These are phyloP conservation scores for Hirundichthys speculiger DNA, from an alignment of 2,113 vertebrate species.

Conservation along the genomic window DNA sequence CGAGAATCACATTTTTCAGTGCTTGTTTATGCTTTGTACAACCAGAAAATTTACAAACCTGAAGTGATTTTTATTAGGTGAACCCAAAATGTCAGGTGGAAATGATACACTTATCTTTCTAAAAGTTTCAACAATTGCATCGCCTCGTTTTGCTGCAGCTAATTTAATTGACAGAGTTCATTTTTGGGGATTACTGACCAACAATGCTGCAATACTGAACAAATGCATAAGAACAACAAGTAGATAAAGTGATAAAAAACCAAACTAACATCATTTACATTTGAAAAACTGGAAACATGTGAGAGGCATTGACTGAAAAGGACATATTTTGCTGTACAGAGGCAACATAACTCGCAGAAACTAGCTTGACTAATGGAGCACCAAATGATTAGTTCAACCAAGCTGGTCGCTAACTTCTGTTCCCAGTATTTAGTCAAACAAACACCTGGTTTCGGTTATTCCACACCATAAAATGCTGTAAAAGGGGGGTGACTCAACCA, in stretches of 20 bases:
- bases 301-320: conserved; percentile 16
- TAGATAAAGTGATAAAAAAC: conserved; percentile 10
- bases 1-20: conserved; percentile 47
- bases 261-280: conserved; percentile 24
- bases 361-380: conserved; percentile 25
- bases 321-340: conserved; percentile 31
- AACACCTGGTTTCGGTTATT: conserved; percentile 75
- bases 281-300: conserved; percentile 26
- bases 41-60: conserved; percentile 57
- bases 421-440: conserved; percentile 64
- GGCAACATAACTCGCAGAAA: conserved; percentile 22
- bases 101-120: not conserved
- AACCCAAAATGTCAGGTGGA: conserved; percentile 4
- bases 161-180: not conserved
- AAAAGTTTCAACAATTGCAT: too few species aligned
- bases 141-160: not conserved
- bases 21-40: conserved; percentile 55
- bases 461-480: conserved; percentile 69
- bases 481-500: conserved; percentile 54
- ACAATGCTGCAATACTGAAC: conserved; percentile 6
- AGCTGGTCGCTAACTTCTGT: conserved; percentile 59
- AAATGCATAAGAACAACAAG: not conserved
- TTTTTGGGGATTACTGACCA: conserved; percentile 9
- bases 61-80: conserved; percentile 22
- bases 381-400: conserved; percentile 44